Percentiles rank a stretch among this genome's conserved stretches.
phyloP scores from a whole-genome alignment of 2,888 invertebrate genomes.

The Dermolepida albohirtum region DNA sequence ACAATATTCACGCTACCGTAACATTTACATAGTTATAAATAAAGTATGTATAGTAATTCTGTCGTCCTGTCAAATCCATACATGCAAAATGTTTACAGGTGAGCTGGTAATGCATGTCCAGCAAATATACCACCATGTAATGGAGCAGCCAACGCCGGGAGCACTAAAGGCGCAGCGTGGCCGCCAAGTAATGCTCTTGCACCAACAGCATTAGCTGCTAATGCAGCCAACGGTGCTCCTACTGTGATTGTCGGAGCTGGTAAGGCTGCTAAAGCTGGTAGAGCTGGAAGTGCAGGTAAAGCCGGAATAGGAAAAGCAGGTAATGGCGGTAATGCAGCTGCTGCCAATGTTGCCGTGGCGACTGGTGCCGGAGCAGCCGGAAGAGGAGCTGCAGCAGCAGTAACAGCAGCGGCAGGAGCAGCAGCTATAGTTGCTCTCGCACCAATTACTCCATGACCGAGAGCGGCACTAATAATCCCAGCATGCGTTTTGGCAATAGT shows the following conservation, averaged over 20 bases:
- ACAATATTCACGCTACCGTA: neutral
- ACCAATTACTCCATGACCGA: constrained; percentile 17
- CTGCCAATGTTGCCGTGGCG: constrained; percentile 30
- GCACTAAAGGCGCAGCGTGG: constrained; percentile 18
- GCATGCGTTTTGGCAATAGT: constrained; percentile 40
- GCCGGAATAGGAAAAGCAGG: constrained; percentile 20
- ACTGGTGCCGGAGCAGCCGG: constrained; percentile 17
- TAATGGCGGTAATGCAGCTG: constrained; percentile 13
- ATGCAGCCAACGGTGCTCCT: constrained; percentile 37
- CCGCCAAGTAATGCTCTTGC: constrained; percentile 22
- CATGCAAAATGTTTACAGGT: constrained; percentile 14
- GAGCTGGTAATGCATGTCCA: constrained; percentile 22
- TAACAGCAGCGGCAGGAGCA: constrained; percentile 25
- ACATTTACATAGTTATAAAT: constrained; percentile 9
- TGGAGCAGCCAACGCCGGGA: constrained; percentile 29
- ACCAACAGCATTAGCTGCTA: constrained; percentile 32
- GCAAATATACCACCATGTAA: constrained; percentile 20
- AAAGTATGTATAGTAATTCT: constrained; percentile 1
- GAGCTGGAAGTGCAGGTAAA: constrained; percentile 25
- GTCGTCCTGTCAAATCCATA: constrained; percentile 25
- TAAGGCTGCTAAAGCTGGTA: constrained; percentile 42
- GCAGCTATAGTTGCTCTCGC: constrained; percentile 23
- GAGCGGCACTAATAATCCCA: constrained; percentile 41
- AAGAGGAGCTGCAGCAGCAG: constrained; percentile 27
- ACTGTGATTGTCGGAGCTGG: constrained; percentile 36